A percentile compares a stretch with the other conserved stretches of the same genome.
phyloP scores from a whole-genome alignment of 2,113 vertebrate species.

The Plotosus lineatus region DNA sequence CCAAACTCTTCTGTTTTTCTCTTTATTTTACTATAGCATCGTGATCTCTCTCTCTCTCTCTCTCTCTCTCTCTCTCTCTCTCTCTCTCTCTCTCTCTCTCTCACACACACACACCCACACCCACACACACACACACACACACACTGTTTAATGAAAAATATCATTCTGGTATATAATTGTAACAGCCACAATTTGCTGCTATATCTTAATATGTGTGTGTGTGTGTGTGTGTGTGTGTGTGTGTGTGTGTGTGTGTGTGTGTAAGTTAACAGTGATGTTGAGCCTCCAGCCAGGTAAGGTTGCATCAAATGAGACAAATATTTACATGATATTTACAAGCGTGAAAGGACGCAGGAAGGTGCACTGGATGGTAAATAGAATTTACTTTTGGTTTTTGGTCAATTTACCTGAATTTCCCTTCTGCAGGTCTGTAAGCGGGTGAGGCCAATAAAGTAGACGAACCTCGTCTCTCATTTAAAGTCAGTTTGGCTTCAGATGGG shows the following conservation, averaged over 20 bases:
- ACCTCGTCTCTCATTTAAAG: too few species aligned
- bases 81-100: not conserved
- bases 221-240: not conserved
- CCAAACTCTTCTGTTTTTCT: not conserved
- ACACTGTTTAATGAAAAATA: too few species aligned
- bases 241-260: not conserved
- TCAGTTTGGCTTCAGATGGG: too few species aligned
- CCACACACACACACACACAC: too few species aligned
- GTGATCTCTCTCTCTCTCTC: not conserved
- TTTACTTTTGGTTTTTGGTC: not conserved
- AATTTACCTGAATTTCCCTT: not conserved
- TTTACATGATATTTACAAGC: not conserved
- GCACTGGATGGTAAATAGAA: too few species aligned
- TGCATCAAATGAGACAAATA: not conserved
- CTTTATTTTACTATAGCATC: too few species aligned
- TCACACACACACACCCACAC: too few species aligned
- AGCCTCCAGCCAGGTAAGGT: not conserved
- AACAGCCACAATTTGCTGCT: constrained; percentile 15
- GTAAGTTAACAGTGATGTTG: not conserved
- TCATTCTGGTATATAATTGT: not conserved
- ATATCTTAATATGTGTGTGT: not conserved
- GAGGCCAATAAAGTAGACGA: too few species aligned
- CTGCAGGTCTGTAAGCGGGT: not conserved
- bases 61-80: not conserved
- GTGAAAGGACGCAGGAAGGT: not conserved